Evolutionary conservation across 2,888 invertebrate species (phyloP), one percentile per base, ranked within the genome.

Genomic region (Tetragonisca angustula): DNA sequence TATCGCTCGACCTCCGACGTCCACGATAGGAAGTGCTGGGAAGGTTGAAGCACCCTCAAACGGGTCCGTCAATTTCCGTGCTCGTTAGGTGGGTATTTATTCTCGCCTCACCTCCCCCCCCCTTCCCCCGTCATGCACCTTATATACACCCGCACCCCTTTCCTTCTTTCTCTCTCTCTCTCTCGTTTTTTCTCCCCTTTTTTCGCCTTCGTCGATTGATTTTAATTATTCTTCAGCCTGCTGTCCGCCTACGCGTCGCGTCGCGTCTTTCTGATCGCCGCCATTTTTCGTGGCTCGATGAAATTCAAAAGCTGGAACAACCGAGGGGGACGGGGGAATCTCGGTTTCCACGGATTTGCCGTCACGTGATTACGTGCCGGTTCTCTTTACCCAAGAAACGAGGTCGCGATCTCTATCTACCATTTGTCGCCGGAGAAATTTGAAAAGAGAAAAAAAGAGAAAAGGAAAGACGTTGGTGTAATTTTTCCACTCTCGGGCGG

Each of bases 81-180:
- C 92, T 93, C 92, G 92, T 93, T 93, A 92, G 86, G 84, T 80
- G 84, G 88, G 90, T 91, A 93, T 92, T 93, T 92, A 92, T 92
- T 93, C 89, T 88, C 87, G 85, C 88, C 87, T 87, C 79, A 79
- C 81, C n/a, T n/a, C n/a, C n/a, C n/a, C n/a, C n/a, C n/a, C n/a
- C n/a, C n/a, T n/a, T 72, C 52, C 78, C 0, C 79, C 81, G 81
- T 87, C 89, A 68, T 89, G 74, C 87, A 85, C 89, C 88, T 88
- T 87, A 82, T 68, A 76, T 62, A 19, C 32, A 36, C 64, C 79
- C 87, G 52, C 74, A 76, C 81, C 83, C 3, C n/a, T 21, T 6
- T 9, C 0, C n/a, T 11, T 17, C 11, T 4, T 4, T 15, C n/a
- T 4, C 4, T 24, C 11, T 15, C 59, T 4, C 15, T n/a, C 13